These are phyloP conservation scores for Heteromyza rotundicornis DNA, from an alignment of 2,888 invertebrate genomes.

Conservation along the genomic window DNA sequence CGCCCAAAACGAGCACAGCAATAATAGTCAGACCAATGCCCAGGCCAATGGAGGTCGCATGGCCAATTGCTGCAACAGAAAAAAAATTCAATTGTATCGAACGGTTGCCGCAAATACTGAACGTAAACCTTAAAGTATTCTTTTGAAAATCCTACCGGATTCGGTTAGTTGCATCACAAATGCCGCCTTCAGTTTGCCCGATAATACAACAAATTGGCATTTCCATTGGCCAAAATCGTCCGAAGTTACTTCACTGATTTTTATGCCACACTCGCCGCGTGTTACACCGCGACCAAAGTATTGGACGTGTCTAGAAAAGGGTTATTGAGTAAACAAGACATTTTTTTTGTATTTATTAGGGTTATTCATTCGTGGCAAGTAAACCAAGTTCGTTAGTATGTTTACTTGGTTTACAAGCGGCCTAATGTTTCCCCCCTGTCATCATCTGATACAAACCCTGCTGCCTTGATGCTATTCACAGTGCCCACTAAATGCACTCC, in stretches of 20 bases:
- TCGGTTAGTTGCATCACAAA: slow-evolving; percentile 33
- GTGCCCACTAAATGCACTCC: slow-evolving; percentile 41
- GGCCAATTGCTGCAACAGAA: slow-evolving; percentile 19
- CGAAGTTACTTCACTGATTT: slow-evolving; percentile 30
- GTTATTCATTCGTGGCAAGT: no score
- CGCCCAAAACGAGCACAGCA: slow-evolving; percentile 29
- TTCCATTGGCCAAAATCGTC: slow-evolving; percentile 44
- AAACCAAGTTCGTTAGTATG: not conserved
- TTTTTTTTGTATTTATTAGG: no score
- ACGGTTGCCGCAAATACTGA: not conserved
- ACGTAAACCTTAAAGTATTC: slow-evolving; percentile 29
- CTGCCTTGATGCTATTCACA: slow-evolving; percentile 32
- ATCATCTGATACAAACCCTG: slow-evolving; percentile 33
- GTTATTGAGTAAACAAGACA: no score
- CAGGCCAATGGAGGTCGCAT: slow-evolving; percentile 32
- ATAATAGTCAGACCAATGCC: slow-evolving; percentile 33
- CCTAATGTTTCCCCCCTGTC: not conserved
- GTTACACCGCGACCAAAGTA: slow-evolving; percentile 42
- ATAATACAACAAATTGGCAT: slow-evolving; percentile 36
- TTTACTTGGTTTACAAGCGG: not conserved
- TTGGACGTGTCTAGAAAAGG: slow-evolving; percentile 37
- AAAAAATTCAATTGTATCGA: not conserved
- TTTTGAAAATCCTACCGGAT: slow-evolving; percentile 37
- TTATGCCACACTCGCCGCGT: slow-evolving; percentile 42
- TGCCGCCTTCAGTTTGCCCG: slow-evolving; percentile 21